Conservation (phyloP, 1,140 invertebrate species). For the Drosophila kurseongensis region DNA sequence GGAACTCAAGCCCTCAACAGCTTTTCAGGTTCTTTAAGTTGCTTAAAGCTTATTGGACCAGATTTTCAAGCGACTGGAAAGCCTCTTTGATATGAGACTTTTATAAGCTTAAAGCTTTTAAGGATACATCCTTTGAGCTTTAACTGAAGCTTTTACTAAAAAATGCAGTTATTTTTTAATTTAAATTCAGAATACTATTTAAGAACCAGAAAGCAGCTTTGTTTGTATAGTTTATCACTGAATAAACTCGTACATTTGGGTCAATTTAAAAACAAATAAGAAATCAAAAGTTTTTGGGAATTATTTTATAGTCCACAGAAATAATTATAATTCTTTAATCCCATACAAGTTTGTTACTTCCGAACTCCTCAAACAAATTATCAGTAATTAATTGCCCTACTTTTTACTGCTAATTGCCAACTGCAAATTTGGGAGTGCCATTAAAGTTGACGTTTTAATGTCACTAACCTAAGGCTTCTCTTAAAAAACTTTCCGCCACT, state of each 20-base stretch:
- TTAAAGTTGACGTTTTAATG: constrained; percentile 1
- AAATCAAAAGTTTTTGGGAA: too few relatives aligned
- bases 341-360: too few relatives aligned
- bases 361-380: background rate
- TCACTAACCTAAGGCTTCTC: constrained; percentile 6
- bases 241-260: too few relatives aligned
- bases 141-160: background rate
- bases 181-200: background rate
- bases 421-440: background rate
- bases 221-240: too few relatives aligned
- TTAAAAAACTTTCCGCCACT: background rate
- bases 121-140: background rate
- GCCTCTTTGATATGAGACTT: background rate
- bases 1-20: constrained; percentile 1
- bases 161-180: background rate
- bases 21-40: background rate
- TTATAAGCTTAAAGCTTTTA: background rate
- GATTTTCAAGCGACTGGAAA: background rate
- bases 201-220: too few relatives aligned
- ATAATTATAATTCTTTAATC: too few relatives aligned
- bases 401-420: background rate
- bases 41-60: background rate
- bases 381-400: background rate
- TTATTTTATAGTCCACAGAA: too few relatives aligned
- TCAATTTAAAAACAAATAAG: too few relatives aligned